phyloP scores from a whole-genome alignment of 2,113 vertebrate genomes.

The Misgurnus anguillicaudatus region DNA sequence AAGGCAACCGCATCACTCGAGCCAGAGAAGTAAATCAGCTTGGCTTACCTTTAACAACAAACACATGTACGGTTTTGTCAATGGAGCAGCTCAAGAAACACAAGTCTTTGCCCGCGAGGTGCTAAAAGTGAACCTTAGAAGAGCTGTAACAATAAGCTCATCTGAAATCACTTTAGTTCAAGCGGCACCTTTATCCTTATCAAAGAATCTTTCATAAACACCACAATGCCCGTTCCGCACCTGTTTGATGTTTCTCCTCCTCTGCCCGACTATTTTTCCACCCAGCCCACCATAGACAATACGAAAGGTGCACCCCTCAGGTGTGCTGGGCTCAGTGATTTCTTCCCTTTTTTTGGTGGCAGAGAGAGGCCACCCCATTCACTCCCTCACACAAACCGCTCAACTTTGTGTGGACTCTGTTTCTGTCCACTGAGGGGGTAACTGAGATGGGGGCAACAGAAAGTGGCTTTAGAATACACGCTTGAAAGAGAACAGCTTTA shows the following conservation, averaged over 20 bases:
- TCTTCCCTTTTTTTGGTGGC: conserved; percentile 54
- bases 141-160: conserved; percentile 73
- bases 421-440: conserved; percentile 84
- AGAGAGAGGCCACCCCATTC: conserved; percentile 83
- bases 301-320: conserved; percentile 80
- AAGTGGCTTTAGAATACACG: conserved; percentile 84
- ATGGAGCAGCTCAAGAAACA: conserved; percentile 57
- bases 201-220: conserved; percentile 82
- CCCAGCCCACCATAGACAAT: conserved; percentile 81
- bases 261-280: conserved; percentile 81
- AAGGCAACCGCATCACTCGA: conserved; percentile 36
- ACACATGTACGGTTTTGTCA: conserved; percentile 61
- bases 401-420: conserved; percentile 82
- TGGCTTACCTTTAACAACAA: conserved; percentile 68
- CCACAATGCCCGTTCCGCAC: conserved; percentile 78
- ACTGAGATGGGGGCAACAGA: conserved; percentile 83
- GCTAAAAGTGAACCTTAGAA: conserved; percentile 66
- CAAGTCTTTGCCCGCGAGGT: conserved; percentile 58
- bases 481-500: conserved; percentile 97
- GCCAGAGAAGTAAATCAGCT: conserved; percentile 62
- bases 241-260: conserved; percentile 88
- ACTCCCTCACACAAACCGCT: conserved; percentile 84
- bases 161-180: conserved; percentile 75
- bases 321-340: conserved; percentile 73
- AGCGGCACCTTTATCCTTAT: conserved; percentile 71